phyloP scores from a whole-genome alignment of 2,888 invertebrate genomes.

The Cataglyphis cursor region DNA sequence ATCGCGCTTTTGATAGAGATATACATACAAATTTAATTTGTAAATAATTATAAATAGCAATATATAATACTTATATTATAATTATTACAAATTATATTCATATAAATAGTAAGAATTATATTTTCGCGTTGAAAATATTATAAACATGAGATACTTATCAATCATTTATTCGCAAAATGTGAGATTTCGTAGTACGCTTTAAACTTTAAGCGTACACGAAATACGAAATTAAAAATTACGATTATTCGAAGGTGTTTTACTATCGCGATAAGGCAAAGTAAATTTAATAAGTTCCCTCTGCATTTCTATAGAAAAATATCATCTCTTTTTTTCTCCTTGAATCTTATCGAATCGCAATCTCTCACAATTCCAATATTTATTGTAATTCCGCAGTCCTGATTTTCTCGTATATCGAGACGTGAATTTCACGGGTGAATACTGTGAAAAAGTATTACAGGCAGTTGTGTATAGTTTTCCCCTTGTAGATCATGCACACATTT shows the following conservation, averaged over 20 bases:
- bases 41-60: neutral
- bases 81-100: neutral
- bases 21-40: neutral
- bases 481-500: conserved; percentile 40
- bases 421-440: conserved; percentile 60
- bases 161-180: conserved; percentile 8
- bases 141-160: neutral
- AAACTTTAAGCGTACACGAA: conserved; percentile 21
- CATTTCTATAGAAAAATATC: conserved; percentile 4
- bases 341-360: neutral
- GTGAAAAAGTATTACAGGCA: conserved; percentile 83
- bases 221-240: neutral
- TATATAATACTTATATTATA: neutral
- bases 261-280: conserved; percentile 7
- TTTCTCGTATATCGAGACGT: neutral
- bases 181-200: conserved; percentile 16
- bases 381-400: neutral
- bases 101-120: neutral
- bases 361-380: neutral
- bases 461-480: conserved; percentile 14
- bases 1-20: neutral
- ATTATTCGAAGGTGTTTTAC: neutral
- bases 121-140: neutral
- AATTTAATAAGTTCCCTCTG: conserved; percentile 17
- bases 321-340: neutral